Evolutionary conservation across 2,888 invertebrate genomes (phyloP).

Genomic region (Orchesella flavescens): DNA sequence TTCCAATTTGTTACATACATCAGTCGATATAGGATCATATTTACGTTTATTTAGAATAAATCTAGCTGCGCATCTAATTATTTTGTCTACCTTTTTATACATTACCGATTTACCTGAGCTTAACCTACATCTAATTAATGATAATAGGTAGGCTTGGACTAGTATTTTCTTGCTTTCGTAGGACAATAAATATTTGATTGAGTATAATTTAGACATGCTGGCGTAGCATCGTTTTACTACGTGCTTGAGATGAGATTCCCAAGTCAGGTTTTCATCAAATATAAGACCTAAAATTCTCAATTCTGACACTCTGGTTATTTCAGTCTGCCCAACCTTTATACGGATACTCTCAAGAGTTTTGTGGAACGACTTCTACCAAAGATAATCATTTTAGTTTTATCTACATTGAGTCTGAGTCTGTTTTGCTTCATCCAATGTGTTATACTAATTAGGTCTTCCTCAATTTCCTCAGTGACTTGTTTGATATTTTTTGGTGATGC

Average conservation of each 20-base stretch:
- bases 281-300: conserved; percentile 19
- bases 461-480: background rate
- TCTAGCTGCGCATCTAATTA: background rate
- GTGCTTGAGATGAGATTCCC: background rate
- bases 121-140: background rate
- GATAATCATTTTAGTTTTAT: conserved; percentile 45
- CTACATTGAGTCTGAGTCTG: conserved; percentile 33
- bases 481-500: conserved; percentile 9
- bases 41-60: conserved; percentile 14
- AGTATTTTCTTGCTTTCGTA: background rate
- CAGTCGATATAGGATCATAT: background rate
- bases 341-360: too few species aligned
- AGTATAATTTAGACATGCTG: background rate
- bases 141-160: background rate
- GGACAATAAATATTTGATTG: background rate
- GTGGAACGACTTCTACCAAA: background rate
- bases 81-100: background rate
- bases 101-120: background rate
- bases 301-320: too few species aligned
- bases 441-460: background rate
- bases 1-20: background rate
- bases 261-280: conserved; percentile 10
- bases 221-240: conserved; percentile 6
- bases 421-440: conserved; percentile 28
- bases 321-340: too few species aligned